phyloP scores from a whole-genome alignment of 2,113 vertebrate species.

The Drymodes brunneopygia region DNA sequence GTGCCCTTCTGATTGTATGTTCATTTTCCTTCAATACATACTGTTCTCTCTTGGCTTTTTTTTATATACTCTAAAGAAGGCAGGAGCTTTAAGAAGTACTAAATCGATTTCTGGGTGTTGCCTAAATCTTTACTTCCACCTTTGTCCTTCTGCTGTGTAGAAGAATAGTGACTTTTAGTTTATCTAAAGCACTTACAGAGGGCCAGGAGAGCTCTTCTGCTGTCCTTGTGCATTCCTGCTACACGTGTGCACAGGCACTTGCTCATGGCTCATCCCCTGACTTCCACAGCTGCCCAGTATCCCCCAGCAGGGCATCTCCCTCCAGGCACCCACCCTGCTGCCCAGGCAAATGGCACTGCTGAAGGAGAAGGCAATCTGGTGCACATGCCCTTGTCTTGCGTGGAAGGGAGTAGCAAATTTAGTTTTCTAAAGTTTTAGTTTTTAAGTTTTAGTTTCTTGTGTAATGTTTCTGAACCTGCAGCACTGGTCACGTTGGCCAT shows the following conservation, averaged over 20 bases:
- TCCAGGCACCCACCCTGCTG: background rate
- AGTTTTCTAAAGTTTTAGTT: background rate
- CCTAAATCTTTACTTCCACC: background rate
- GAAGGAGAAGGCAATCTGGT: background rate
- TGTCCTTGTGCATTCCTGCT: background rate
- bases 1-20: background rate
- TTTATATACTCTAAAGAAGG: background rate
- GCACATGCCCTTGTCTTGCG: background rate
- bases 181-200: background rate
- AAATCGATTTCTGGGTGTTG: background rate
- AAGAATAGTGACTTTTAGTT: background rate
- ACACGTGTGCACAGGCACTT: accelerated
- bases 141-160: background rate
- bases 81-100: background rate
- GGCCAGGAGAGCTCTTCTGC: background rate
- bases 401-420: background rate
- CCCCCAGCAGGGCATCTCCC: background rate
- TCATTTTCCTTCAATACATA: background rate
- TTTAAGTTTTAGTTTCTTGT: background rate
- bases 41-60: background rate
- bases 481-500: background rate
- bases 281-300: background rate
- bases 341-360: background rate
- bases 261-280: background rate
- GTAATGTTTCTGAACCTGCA: background rate